Conservation (phyloP, 2,113 vertebrate species). For the Euleptes europaea region DNA sequence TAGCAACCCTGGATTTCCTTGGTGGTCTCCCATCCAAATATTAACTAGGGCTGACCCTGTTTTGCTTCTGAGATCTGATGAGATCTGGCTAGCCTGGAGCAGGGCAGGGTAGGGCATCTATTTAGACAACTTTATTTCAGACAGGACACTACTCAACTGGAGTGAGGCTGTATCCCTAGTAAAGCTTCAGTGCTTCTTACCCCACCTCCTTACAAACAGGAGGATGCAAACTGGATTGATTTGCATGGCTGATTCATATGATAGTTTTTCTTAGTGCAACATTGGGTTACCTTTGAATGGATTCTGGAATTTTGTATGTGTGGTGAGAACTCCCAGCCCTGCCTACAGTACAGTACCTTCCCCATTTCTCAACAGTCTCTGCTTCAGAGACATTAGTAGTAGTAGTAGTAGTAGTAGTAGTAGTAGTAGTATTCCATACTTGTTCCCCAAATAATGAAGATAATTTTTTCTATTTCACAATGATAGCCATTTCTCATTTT, state of each 20-base stretch:
- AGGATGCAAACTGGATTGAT: neutral
- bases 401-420: neutral
- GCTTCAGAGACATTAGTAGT: neutral
- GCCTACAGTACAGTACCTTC: neutral
- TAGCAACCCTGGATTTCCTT: too few species aligned
- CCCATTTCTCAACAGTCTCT: neutral
- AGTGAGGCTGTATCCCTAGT: too few species aligned
- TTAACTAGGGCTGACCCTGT: too few species aligned
- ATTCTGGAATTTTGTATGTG: neutral
- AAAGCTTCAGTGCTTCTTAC: neutral
- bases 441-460: neutral
- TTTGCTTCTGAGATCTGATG: too few species aligned
- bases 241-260: neutral
- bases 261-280: neutral
- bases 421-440: neutral
- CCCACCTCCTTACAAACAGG: neutral
- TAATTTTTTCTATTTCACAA: neutral
- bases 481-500: neutral
- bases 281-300: neutral
- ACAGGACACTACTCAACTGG: too few species aligned
- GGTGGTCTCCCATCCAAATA: too few species aligned
- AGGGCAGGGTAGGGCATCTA: too few species aligned
- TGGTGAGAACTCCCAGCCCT: neutral
- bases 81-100: too few species aligned
- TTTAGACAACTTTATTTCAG: too few species aligned